These are phyloP conservation scores for Oreortyx pictus DNA, from an alignment of 2,797 vertebrate genomes.

Conservation along the genomic window DNA sequence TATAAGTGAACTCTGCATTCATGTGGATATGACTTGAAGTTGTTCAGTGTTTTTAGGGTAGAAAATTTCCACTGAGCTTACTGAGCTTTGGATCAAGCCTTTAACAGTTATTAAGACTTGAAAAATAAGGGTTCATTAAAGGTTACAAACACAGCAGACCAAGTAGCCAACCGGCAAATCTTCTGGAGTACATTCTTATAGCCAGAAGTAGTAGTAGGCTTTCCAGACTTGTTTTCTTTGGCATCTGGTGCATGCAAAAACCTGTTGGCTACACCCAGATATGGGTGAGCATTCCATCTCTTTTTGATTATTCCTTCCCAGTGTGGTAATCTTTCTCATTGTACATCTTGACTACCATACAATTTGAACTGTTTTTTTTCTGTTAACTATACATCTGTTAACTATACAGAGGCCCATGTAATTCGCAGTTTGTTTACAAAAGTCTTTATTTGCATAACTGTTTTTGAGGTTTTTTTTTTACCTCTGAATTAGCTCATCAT, in stretches of 20 bases:
- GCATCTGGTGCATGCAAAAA: background rate
- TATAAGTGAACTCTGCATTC: background rate
- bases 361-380: no score
- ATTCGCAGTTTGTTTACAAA: background rate
- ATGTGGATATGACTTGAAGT: background rate
- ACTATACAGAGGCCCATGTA: background rate
- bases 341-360: no score
- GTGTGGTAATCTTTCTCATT: no score
- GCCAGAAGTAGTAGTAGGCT: background rate
- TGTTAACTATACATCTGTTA: no score
- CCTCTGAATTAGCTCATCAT: background rate
- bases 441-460: background rate
- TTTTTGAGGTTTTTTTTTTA: background rate
- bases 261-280: background rate
- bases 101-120: background rate
- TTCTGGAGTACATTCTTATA: background rate
- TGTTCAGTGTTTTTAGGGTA: background rate
- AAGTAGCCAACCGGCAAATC: background rate
- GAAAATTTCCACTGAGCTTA: background rate
- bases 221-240: background rate
- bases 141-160: background rate
- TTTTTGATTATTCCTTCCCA: no score
- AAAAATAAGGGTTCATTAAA: background rate
- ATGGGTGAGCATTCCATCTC: no score
- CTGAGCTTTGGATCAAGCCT: background rate